Base-by-base conservation (phyloP, 2,797 vertebrate species). In the Ptychadena robeensis region DNA sequence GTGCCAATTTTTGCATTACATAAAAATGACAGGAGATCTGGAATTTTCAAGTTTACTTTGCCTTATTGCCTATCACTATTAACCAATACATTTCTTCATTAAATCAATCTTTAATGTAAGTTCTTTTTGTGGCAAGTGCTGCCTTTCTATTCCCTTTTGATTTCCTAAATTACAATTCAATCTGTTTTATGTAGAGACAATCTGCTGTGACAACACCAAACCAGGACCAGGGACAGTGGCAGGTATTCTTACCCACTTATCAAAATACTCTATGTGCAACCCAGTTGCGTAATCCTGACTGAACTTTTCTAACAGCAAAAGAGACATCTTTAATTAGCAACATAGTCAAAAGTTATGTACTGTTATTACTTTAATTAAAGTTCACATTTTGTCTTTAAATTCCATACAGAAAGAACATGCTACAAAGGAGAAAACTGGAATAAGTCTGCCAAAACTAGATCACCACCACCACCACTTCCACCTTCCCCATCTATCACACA, bases 361-460 rank as follows among this genome's bases (percentile, higher is more conserved):
- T 40, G n/a, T n/a, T n/a, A 53, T 53, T 53, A 7, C 44, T 53
- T 5, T 53, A 53, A 1, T 22, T 48, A 18, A 48, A 48, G 22
- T 25, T 12, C 9, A 40, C 5, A 25, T 12, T 9, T 44, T 8
- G 27, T 4, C 53, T 44, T 80, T 30, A 2, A 14, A 67, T 34
- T 44, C 48, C 7, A 27, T 40, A 44, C 64, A 84, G 76, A 79
- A 79, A 73, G 68, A 79, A 40, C 5, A 25, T 15, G 9, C 15
- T 38, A 53, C 44, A 7, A 79, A 78, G 34, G 75, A 83, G 31
- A 79, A 73, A 59, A 35, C 4, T 30, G 61, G 37, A 30, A 38
- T 40, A 18, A 28, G 30, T 25, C 66, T 32, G 32, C 38, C 61
- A 67, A 40, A n/a, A 25, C 0, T 28, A 61, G 69, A 73, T n/a